Evolutionary conservation across 2,797 vertebrate genomes (phyloP).

Genomic region (Melanotaenia maccullochi): DNA sequence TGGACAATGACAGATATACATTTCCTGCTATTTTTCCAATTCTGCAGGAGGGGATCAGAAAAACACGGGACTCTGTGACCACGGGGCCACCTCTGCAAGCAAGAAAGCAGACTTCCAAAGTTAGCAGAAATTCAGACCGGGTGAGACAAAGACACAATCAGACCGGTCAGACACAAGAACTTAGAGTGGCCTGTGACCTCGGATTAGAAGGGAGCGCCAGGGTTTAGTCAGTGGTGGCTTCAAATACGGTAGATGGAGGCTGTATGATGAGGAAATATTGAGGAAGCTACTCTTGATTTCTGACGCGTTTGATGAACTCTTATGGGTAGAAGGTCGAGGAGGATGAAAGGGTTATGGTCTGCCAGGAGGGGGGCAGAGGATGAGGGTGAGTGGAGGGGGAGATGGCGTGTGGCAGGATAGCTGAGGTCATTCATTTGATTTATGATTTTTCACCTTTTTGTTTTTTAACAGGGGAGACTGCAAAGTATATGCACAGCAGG

Average conservation of each 20-base stretch:
- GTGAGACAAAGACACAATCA: constrained; percentile 67
- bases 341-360: constrained; percentile 65
- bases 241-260: constrained; percentile 47
- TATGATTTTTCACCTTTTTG: constrained; percentile 72
- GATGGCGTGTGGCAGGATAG: constrained; percentile 74
- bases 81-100: constrained; percentile 58
- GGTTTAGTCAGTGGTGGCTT: constrained; percentile 41
- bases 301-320: constrained; percentile 80
- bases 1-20: constrained; percentile 84
- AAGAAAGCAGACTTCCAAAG: constrained; percentile 58
- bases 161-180: constrained; percentile 53
- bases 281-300: constrained; percentile 80
- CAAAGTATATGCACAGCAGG: constrained; percentile 46
- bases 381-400: constrained; percentile 11
- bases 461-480: constrained; percentile 51
- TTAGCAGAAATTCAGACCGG: constrained; percentile 46
- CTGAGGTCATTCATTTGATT: constrained; percentile 75
- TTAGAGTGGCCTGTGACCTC: constrained; percentile 57
- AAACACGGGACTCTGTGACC: constrained; percentile 71
- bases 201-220: constrained; percentile 36
- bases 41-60: constrained; percentile 72
- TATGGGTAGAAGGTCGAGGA: constrained; percentile 73
- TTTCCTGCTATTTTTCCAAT: constrained; percentile 83
- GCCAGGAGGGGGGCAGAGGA: constrained; percentile 27
- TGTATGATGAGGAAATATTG: constrained; percentile 73